A percentile compares a stretch with the other conserved stretches of the same genome.
Evolutionary conservation across 2,888 invertebrate genomes (phyloP).

Genomic region (Andricus curvator): DNA sequence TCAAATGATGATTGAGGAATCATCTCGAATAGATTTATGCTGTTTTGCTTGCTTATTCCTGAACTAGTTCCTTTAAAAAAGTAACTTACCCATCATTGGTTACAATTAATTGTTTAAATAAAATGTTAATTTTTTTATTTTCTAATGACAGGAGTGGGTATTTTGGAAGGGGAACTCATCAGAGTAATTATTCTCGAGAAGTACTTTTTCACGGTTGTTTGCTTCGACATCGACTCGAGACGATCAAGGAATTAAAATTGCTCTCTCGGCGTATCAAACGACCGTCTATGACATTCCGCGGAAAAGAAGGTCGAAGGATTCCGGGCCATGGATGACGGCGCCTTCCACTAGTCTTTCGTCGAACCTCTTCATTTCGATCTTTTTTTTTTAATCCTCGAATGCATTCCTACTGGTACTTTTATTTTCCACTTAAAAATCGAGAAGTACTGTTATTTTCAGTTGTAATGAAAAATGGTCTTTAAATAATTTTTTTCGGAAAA

Average conservation of each 20-base stretch:
- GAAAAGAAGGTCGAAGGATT: slow-evolving; percentile 36
- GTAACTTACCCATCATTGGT: too few relatives aligned
- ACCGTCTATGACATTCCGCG: slow-evolving; percentile 27
- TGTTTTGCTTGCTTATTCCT: too few relatives aligned
- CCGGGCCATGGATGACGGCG: slow-evolving; percentile 17
- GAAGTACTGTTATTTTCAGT: too few relatives aligned
- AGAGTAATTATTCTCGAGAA: slow-evolving; percentile 28
- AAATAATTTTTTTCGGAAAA: too few relatives aligned
- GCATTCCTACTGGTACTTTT: slow-evolving; percentile 23
- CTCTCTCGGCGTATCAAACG: slow-evolving; percentile 33
- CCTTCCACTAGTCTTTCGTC: slow-evolving; percentile 26
- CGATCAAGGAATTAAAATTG: slow-evolving; percentile 39
- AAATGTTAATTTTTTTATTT: neutral
- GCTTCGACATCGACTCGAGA: neutral
- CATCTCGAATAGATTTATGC: too few relatives aligned
- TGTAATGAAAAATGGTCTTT: too few relatives aligned
- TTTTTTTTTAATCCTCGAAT: slow-evolving; percentile 2
- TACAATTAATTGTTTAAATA: too few relatives aligned
- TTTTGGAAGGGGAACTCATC: neutral
- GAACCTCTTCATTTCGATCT: slow-evolving; percentile 27
- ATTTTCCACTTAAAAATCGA: neutral
- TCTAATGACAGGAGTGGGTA: neutral
- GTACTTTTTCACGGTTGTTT: slow-evolving; percentile 37
- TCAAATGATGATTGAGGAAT: too few relatives aligned
- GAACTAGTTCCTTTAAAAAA: too few relatives aligned